Conservation (phyloP, 2,888 invertebrate genomes). For the Leucoptera coffeella region DNA sequence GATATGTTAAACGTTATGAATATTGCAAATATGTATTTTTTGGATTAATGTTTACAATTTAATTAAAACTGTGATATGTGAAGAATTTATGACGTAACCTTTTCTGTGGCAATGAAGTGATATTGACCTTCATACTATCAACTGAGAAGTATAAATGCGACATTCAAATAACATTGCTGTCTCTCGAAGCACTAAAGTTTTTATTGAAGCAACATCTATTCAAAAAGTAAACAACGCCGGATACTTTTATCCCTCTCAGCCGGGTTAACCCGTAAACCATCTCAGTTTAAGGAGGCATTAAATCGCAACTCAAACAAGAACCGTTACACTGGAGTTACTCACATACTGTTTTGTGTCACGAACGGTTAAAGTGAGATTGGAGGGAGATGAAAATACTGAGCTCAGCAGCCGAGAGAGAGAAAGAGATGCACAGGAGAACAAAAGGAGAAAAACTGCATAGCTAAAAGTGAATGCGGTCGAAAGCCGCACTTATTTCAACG, state of each 20-base stretch:
- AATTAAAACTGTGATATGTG: too few species aligned
- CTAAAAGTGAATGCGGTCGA: conserved; percentile 55
- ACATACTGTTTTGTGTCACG: conserved; percentile 55
- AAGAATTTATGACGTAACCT: too few species aligned
- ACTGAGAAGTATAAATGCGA: too few species aligned
- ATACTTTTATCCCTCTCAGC: conserved; percentile 45
- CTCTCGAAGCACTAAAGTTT: conserved; percentile 34
- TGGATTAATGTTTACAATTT: too few species aligned
- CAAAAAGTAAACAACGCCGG: conserved; percentile 39
- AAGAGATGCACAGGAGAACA: conserved; percentile 41
- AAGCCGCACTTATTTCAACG: conserved; percentile 48
- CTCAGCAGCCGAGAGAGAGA: conserved; percentile 25
- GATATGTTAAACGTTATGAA: too few species aligned
- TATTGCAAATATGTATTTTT: too few species aligned
- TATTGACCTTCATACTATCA: too few species aligned
- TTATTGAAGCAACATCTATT: conserved; percentile 30
- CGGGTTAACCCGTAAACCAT: conserved; percentile 51
- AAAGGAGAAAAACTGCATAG: conserved; percentile 52
- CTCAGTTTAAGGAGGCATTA: conserved; percentile 53
- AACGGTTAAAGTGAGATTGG: conserved; percentile 39
- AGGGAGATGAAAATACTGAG: conserved; percentile 8
- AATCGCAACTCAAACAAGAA: conserved; percentile 54
- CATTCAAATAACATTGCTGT: too few species aligned
- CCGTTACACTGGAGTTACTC: conserved; percentile 51
- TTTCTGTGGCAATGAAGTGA: too few species aligned